Conservation (phyloP, 2,113 vertebrate genomes). For the Phylloscopus trochiloides region DNA sequence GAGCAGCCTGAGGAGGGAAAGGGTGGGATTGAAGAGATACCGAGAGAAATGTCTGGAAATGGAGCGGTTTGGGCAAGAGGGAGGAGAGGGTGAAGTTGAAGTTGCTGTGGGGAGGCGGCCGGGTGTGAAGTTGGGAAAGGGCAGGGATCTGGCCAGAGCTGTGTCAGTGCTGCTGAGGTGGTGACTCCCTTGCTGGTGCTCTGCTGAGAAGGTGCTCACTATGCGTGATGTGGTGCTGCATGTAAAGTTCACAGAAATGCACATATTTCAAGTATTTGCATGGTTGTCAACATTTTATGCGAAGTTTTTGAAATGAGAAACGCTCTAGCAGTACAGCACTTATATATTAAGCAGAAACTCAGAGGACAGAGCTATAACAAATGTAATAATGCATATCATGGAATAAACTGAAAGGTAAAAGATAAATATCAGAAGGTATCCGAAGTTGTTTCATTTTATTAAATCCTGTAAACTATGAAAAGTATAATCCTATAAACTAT, state of each 20-base stretch:
- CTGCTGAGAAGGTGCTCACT: neutral
- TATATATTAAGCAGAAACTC: neutral
- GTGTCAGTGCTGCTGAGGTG: neutral
- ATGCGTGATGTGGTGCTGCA: rapidly evolving
- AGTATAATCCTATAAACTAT: too few species aligned
- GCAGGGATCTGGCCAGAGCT: rapidly evolving
- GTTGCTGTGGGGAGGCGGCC: neutral
- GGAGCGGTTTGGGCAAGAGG: neutral
- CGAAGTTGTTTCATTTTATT: neutral
- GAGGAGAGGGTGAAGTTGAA: neutral
- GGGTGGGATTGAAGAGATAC: rapidly evolving
- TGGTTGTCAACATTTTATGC: neutral
- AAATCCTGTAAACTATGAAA: neutral
- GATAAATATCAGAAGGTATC: neutral
- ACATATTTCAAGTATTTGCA: rapidly evolving
- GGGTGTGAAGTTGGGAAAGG: neutral
- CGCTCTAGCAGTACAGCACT: rapidly evolving
- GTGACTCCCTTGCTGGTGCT: neutral
- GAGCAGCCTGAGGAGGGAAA: neutral
- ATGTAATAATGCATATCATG: neutral
- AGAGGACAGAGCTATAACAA: neutral
- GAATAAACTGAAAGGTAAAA: neutral
- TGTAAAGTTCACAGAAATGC: neutral
- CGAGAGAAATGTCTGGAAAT: neutral
- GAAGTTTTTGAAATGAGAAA: neutral